Evolutionary conservation across 2,888 invertebrate species (phyloP), one percentile per base, ranked within the genome.

Genomic region (Hetaerina titia): DNA sequence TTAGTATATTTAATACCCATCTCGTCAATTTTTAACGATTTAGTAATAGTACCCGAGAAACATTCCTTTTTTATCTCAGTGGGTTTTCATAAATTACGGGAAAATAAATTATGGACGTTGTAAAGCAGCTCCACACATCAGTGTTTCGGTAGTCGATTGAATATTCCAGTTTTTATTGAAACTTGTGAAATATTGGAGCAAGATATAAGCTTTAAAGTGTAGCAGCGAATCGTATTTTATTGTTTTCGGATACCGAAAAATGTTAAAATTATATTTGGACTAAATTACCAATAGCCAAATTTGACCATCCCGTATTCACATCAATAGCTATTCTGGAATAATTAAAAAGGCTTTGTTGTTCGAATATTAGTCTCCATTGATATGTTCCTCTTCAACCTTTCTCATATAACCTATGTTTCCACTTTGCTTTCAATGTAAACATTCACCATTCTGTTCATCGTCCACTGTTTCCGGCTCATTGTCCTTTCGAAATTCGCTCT

Each of bases 211-310:
- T 60, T 5, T 45, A 1, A 45, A 45, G 45, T 17, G n/a, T 69
- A 22, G 69, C 13, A 5, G 31, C 22, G 13, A 25, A 81, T 15
- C 4, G 11, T 31, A 31, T 25, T 13, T 31, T 13, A n/a, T 13
- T 31, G 15, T 31, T 81, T 81, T 81, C 81, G 81, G 81, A 81
- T 81, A 81, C 81, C 81, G 81, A 81, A 81, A 81, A 81, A 69
- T 45, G n/a, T 31, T 11, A 31, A 81, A 9, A 69, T 8, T 81
- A 15, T 25, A 81, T 31, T 81, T 81, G 31, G 31, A 13, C 81
- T 1, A 45, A 45, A 4, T 31, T 2, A 81, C 31, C 13, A 15
- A 7, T 31, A 13, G 25, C 81, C 81, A 81, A 81, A 81, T 31
- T n/a, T n/a, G 69, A 22, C 69, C n/a, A n/a, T 69, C n/a, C 69